phyloP scores from a whole-genome alignment of 1,140 invertebrate species.

The Drosophila punjabiensis region DNA sequence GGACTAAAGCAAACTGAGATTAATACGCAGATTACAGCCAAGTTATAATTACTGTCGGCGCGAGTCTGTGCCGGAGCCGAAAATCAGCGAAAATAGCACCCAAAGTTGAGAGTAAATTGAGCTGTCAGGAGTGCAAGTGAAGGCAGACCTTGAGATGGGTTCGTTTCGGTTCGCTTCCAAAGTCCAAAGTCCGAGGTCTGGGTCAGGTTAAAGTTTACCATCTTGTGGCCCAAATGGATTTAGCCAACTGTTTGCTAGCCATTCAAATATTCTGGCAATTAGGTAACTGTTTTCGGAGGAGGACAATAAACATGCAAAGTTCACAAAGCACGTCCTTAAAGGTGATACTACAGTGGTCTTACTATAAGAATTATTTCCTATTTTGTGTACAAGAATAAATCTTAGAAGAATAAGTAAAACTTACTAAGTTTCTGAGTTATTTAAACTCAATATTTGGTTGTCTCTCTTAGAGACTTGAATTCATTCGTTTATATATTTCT shows the following conservation, averaged over 20 bases:
- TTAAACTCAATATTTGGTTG: no score
- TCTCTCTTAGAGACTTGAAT: neutral
- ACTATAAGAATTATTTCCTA: neutral
- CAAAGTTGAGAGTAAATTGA: conserved; percentile 55
- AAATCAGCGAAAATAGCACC: conserved; percentile 8
- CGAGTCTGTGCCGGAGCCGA: neutral
- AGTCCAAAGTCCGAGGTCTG: conserved; percentile 23
- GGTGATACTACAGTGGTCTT: conserved; percentile 20
- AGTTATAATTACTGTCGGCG: conserved; percentile 49
- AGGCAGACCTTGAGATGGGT: conserved; percentile 51
- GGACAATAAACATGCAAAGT: conserved; percentile 41
- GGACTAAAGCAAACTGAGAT: conserved; percentile 53
- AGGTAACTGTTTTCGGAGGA: conserved; percentile 35
- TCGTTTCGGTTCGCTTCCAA: conserved; percentile 13
- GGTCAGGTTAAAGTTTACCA: conserved; percentile 16
- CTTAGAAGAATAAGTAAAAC: no score
- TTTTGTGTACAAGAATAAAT: neutral
- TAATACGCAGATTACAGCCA: conserved; percentile 74
- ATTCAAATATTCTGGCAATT: conserved; percentile 59
- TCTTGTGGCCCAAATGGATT: conserved; percentile 42
- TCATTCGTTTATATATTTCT: neutral
- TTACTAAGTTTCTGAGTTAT: neutral
- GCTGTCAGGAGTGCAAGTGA: conserved; percentile 67
- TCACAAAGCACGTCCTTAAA: conserved; percentile 3
- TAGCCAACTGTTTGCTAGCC: conserved; percentile 44